phyloP scores from a whole-genome alignment of 35 echinoderm and acorn worm species.

The Heliocidaris tuberculata region DNA sequence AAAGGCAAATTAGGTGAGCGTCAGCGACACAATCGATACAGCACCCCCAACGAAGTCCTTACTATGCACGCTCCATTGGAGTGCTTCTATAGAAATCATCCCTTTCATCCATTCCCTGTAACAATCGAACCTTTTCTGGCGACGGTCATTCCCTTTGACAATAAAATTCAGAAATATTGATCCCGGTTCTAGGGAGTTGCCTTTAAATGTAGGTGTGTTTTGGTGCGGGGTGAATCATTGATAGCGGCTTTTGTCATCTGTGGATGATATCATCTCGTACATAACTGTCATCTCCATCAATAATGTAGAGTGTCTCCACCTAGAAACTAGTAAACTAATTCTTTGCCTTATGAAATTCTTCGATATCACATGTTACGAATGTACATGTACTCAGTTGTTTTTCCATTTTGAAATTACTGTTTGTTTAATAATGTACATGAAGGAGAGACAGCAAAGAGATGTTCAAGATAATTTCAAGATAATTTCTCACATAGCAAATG shows the following conservation, averaged over 20 bases:
- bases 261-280: not conserved
- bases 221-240: not conserved
- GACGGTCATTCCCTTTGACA: not conserved
- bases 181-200: constrained; percentile 2
- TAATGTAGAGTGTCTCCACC: not conserved
- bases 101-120: not conserved
- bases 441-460: too few species aligned
- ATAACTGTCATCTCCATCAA: not conserved
- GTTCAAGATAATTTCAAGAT: too few species aligned
- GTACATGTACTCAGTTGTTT: too few species aligned
- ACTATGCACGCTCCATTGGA: not conserved
- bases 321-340: not conserved
- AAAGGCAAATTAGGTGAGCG: not conserved
- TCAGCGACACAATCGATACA: not conserved
- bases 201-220: not conserved
- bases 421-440: too few species aligned
- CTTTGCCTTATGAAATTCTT: not conserved
- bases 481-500: too few species aligned
- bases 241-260: not conserved
- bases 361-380: too few species aligned
- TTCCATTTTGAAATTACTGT: too few species aligned
- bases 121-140: not conserved
- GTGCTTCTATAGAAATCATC: not conserved
- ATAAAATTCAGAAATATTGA: not conserved
- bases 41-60: not conserved